Evolutionary conservation across 2,113 vertebrate species (phyloP).

Genomic region (Urocolius indicus): DNA sequence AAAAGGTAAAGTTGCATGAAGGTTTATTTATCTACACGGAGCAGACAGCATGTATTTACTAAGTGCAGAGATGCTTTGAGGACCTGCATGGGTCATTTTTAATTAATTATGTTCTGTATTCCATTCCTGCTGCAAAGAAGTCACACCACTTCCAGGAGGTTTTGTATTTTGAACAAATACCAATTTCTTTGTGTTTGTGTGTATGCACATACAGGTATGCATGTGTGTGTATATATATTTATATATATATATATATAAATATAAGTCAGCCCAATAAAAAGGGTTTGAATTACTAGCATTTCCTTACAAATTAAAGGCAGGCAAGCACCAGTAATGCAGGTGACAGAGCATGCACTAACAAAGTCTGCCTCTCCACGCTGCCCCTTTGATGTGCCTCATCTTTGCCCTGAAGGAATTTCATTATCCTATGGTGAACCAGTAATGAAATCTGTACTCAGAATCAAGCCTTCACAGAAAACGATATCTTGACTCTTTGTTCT

Average conservation of each 20-base stretch:
- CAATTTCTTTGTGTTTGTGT: not conserved
- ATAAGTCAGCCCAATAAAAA: constrained; percentile 43
- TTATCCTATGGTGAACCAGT: constrained; percentile 66
- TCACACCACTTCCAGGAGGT: not conserved
- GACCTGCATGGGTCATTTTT: not conserved
- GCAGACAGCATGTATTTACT: constrained; percentile 2
- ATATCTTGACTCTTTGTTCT: constrained; percentile 74
- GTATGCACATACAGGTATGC: not conserved
- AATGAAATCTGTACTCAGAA: constrained; percentile 77
- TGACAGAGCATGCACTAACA: constrained; percentile 67
- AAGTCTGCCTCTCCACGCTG: constrained; percentile 52
- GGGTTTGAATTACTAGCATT: constrained; percentile 53
- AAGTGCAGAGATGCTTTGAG: not conserved
- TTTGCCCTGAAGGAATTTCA: constrained; percentile 75
- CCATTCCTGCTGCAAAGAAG: constrained; percentile 23
- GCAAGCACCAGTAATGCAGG: constrained; percentile 65
- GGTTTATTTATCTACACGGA: not conserved
- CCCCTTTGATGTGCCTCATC: constrained; percentile 74
- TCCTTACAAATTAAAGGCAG: constrained; percentile 75
- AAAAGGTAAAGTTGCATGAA: not conserved
- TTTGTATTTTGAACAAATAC: not conserved
- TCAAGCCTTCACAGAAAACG: constrained; percentile 71
- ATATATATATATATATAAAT: not conserved
- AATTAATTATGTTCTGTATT: not conserved
- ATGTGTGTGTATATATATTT: not conserved